Base-by-base conservation (phyloP, 2,113 vertebrate genomes). In the Misgurnus mizolepis region DNA sequence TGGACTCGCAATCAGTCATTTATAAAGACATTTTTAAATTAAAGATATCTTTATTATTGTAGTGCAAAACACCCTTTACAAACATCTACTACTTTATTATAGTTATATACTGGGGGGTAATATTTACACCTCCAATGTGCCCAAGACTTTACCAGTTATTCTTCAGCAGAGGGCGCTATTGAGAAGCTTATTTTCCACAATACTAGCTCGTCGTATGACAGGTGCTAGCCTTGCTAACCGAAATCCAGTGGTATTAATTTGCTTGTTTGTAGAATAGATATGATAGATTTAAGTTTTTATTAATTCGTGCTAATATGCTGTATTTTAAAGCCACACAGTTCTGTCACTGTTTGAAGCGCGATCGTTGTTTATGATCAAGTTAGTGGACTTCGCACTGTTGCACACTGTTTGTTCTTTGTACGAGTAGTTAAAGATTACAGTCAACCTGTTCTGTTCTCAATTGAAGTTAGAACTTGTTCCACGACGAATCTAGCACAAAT, bases 321-420 rank as follows among this genome's bases (percentile, higher is more conserved):
- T 17, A 14, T n/a, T 34, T 15, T 18, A 1, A 39, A 18, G 3
- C 11, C 11, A 60, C 15, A 45, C 18, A 58, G 39, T 75, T 22
- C 70, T 45, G 45, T 47, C n/a, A 10, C 34, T 11, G 14, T 61
- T 10, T 49, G 15, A 8, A 40, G 7, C 4, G 6, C 43, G 6
- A 43, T 4, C 14, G n/a, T 5, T 74, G 71, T 62, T 3, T 58
- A 6, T 64, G 58, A 6, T 47, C 17, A 43, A 27, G 7, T 27
- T 1, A 8, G 12, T 71, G 80, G 78, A 82, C 83, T 84, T 84
- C 56, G 76, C 17, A 50, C 80, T 76, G 60, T 61, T 76, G 10
- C n/a, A 53, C n/a, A 72, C 66, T 67, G 34, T 58, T 18, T 50
- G 75, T 75, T 62, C 4, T 74, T 10, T 12, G 9, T 47, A 41